Conservation (phyloP, 92 coral and sea anemone genomes). For the Phenganax subtilis region DNA sequence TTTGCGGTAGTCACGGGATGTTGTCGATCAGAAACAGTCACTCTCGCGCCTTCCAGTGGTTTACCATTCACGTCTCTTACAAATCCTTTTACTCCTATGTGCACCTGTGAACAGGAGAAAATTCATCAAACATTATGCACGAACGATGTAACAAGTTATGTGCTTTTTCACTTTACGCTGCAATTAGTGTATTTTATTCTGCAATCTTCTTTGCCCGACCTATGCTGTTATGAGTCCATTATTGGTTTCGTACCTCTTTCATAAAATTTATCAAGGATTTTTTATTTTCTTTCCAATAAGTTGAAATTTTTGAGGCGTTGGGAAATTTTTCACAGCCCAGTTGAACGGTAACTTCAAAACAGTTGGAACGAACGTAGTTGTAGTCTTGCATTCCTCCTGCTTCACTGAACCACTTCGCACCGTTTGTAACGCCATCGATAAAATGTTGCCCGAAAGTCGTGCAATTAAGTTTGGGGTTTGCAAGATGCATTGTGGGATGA, state of each 20-base stretch:
- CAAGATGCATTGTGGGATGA: slow-evolving; percentile 96
- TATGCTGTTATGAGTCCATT: not conserved
- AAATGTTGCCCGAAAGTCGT: slow-evolving; percentile 70
- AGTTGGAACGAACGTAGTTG: slow-evolving; percentile 90
- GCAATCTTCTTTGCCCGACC: not conserved
- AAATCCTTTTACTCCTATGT: slow-evolving; percentile 84
- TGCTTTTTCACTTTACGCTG: not conserved
- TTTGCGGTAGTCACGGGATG: slow-evolving; percentile 93
- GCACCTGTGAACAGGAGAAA: slow-evolving; percentile 54
- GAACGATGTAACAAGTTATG: not conserved
- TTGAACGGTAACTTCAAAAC: slow-evolving; percentile 86
- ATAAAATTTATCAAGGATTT: slow-evolving; percentile 59
- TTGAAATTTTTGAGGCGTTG: slow-evolving; percentile 60
- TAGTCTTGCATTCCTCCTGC: slow-evolving; percentile 99
- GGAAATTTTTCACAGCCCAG: slow-evolving; percentile 93
- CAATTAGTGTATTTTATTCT: not conserved
- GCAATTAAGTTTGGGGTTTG: slow-evolving; percentile 92
- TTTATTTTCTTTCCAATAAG: slow-evolving; percentile 80
- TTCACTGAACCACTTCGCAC: slow-evolving; percentile 94
- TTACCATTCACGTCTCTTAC: slow-evolving; percentile 70
- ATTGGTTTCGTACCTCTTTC: slow-evolving; percentile 59
- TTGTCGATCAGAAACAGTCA: slow-evolving; percentile 91
- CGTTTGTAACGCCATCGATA: slow-evolving; percentile 94
- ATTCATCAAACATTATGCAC: not conserved
- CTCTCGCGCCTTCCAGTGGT: slow-evolving; percentile 65